Conservation (phyloP, 2,113 vertebrate genomes). For the Catharus bicknelli region DNA sequence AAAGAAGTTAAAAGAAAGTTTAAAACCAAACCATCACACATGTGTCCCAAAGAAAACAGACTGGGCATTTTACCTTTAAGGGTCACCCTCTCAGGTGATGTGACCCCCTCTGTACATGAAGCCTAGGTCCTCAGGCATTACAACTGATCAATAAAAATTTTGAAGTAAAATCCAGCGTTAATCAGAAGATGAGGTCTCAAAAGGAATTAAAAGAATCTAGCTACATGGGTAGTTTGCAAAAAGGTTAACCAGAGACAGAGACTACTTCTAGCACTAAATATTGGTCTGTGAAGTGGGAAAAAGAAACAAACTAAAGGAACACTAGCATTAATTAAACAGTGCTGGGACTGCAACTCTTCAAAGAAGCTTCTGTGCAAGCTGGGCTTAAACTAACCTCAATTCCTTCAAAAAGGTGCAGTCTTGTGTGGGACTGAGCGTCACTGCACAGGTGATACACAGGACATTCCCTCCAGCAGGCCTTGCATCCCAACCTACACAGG, state of each 20-base stretch:
- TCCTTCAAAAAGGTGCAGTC: not conserved
- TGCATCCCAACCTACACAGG: accelerated
- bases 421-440: accelerated
- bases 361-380: not conserved
- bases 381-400: not conserved
- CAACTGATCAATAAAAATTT: not conserved
- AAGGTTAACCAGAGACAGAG: not conserved
- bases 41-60: not conserved
- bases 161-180: not conserved
- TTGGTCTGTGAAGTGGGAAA: accelerated
- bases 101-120: accelerated
- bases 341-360: not conserved
- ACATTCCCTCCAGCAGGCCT: not conserved
- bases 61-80: not conserved
- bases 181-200: not conserved
- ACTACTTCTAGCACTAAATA: not conserved
- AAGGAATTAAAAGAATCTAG: not conserved
- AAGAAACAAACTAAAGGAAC: not conserved
- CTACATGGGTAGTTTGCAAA: not conserved
- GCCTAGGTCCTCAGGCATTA: not conserved
- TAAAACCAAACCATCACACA: not conserved
- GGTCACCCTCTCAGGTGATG: not conserved
- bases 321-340: not conserved
- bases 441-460: not conserved
- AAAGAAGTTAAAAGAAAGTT: not conserved